Percentiles rank a stretch among this genome's conserved stretches.
Conservation (phyloP, 2,888 invertebrate species). For the Panzeria rudis region DNA sequence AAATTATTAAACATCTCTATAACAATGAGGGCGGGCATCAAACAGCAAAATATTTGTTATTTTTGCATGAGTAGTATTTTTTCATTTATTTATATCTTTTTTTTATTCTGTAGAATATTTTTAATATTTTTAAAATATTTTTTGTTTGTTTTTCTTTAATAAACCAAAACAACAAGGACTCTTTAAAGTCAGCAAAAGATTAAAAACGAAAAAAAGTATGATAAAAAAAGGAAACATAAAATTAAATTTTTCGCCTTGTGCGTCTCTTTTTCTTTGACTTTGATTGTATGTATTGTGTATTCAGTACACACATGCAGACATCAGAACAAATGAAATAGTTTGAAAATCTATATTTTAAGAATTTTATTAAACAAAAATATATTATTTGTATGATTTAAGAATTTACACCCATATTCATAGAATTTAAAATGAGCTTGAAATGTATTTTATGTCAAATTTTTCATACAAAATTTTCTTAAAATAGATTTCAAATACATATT, state of each 20-base stretch:
- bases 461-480: too few species aligned
- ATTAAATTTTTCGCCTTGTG: not conserved
- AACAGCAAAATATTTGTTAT: constrained; percentile 42
- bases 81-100: not conserved
- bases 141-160: not conserved
- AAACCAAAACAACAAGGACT: not conserved
- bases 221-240: not conserved
- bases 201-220: not conserved
- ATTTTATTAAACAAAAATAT: constrained; percentile 3
- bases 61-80: not conserved
- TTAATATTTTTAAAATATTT: not conserved
- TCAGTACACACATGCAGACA: too few species aligned
- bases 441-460: too few species aligned
- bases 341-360: not conserved
- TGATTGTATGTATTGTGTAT: not conserved
- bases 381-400: too few species aligned
- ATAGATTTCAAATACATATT: too few species aligned
- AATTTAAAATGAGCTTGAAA: too few species aligned
- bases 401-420: too few species aligned
- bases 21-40: constrained; percentile 35
- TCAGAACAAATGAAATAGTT: not conserved
- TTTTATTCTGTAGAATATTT: not conserved
- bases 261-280: not conserved
- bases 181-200: constrained; percentile 24
- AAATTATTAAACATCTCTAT: constrained; percentile 37